phyloP scores from a whole-genome alignment of 2,113 vertebrate genomes.

The Vireo altiloquus region DNA sequence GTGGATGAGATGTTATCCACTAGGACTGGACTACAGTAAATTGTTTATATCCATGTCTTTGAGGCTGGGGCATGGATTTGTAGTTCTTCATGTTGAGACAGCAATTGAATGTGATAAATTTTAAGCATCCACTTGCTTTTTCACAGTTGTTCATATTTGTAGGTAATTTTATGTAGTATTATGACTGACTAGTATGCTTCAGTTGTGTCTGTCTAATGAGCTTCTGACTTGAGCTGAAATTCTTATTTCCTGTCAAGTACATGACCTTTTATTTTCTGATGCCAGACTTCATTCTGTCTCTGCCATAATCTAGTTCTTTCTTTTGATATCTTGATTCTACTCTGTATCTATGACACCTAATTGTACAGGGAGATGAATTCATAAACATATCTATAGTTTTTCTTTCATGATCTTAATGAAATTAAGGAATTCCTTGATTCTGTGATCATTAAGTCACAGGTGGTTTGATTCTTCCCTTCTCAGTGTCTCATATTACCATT shows the following conservation, averaged over 20 bases:
- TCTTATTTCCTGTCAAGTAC: neutral
- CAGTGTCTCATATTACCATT: neutral
- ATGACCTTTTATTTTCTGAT: neutral
- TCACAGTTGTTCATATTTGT: neutral
- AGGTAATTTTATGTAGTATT: neutral
- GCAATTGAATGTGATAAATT: neutral
- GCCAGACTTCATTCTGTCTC: neutral
- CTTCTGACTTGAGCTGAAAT: neutral
- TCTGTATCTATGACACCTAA: neutral
- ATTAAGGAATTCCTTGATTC: neutral
- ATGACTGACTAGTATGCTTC: neutral
- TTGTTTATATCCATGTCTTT: neutral
- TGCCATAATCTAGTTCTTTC: neutral
- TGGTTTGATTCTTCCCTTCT: neutral
- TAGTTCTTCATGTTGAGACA: neutral
- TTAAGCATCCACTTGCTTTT: neutral
- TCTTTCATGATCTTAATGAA: neutral
- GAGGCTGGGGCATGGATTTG: neutral
- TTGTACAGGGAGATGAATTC: neutral
- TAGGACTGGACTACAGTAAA: neutral
- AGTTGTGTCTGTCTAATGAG: neutral
- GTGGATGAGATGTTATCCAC: neutral
- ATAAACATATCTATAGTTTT: neutral
- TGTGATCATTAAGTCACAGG: rapidly evolving
- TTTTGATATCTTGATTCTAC: neutral